Conservation (phyloP, 2,797 vertebrate species). For the Gymnopithys bicolor region DNA sequence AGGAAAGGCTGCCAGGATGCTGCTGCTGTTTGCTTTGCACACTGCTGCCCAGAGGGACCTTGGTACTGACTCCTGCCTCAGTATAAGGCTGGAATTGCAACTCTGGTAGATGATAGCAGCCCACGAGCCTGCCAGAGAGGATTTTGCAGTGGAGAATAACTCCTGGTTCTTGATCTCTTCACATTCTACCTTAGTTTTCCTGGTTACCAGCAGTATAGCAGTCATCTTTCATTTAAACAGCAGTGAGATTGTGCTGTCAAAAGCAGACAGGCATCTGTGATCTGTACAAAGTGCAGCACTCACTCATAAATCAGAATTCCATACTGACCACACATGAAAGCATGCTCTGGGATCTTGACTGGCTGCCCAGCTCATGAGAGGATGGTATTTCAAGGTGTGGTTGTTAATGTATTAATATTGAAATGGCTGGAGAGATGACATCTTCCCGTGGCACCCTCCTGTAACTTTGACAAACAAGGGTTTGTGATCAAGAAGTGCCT, state of each 20-base stretch:
- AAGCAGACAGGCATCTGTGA: not conserved
- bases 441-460: not conserved
- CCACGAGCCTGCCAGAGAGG: not conserved
- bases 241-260: not conserved
- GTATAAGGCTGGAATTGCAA: not conserved
- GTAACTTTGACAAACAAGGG: not conserved
- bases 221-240: not conserved
- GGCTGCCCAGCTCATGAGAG: not conserved
- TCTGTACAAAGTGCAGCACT: not conserved
- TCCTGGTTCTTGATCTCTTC: not conserved
- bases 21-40: slow-evolving; percentile 37
- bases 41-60: not conserved
- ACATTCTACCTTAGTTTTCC: not conserved
- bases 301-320: not conserved
- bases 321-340: slow-evolving; percentile 13
- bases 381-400: not conserved
- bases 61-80: not conserved
- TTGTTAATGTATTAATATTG: not conserved
- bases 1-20: slow-evolving; percentile 10
- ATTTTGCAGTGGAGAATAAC: not conserved
- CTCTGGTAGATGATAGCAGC: not conserved
- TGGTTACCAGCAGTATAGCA: not conserved
- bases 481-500: accelerated
- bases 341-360: not conserved
- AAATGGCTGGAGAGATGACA: not conserved